Evolutionary conservation across 2,113 vertebrate genomes (phyloP), one percentile per base, ranked within the genome.

Genomic region (Phodopus roborovskii): DNA sequence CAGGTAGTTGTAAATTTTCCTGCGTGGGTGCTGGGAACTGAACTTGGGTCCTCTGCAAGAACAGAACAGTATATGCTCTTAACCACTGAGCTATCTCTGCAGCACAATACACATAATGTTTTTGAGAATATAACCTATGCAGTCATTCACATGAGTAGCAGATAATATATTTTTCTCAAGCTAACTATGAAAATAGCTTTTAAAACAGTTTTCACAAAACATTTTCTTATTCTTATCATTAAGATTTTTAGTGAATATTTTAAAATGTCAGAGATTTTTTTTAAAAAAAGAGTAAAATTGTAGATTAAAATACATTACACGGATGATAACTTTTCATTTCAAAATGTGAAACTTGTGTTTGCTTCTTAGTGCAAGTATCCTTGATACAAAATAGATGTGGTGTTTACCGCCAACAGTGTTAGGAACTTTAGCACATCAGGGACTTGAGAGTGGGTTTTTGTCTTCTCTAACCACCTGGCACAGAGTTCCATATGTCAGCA

Each of bases 201-300:
- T 2, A 82, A 58, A 60, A 26, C 39, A 39, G 45, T 88, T 94
- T 75, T 74, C 79, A 68, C 30, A 70, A 93, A 66, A 70, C 22
- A 39, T 73, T 88, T 68, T 22, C 45, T 39, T 12, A 62, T 66
- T 5, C 64, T 39, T 42, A 84, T 39, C 50, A 75, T 12, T 33
- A 79, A 82, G 64, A n/a, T 39, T 94, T 95, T 93, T 62, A 66
- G n/a, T 33, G 48, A 81, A 53, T 75, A 50, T 45, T 56, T 93
- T 64, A 88, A 92, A 91, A 75, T 83, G 53, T 33, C 33, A 2
- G 45, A 33, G 77, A 81, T 92, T 85, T 91, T 42, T 45, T 45
- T 45, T n/a, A n/a, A n/a, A 78, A 91, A 95, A 94, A 50, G 28
- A 70, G 42, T n/a, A 28, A 81, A 45, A 28, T 48, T 88, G 39